These are phyloP conservation scores for Neotoma lepida DNA, from an alignment of 2,113 vertebrate genomes.

Conservation along the genomic window DNA sequence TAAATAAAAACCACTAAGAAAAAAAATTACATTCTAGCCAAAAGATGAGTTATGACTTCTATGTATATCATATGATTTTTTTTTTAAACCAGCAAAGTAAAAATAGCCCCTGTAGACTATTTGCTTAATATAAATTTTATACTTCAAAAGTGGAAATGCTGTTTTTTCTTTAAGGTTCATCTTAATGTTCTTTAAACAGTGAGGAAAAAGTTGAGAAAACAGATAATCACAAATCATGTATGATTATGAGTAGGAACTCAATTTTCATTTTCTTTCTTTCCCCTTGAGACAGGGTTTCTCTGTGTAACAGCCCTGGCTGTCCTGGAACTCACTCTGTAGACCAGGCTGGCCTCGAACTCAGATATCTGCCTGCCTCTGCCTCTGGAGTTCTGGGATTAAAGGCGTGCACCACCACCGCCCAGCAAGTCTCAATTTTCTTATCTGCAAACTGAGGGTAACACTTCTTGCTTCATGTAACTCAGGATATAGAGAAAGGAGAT, in stretches of 20 bases:
- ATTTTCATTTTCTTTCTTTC: not conserved
- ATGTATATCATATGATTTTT: conserved; percentile 64
- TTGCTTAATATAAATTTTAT: conserved; percentile 62
- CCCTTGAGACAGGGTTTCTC: not conserved
- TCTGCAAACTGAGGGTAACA: conserved; percentile 34
- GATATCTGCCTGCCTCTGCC: not conserved
- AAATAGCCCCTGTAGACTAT: conserved; percentile 62
- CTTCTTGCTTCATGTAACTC: conserved; percentile 4
- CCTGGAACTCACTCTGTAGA: not conserved
- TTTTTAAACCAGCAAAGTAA: conserved; percentile 67
- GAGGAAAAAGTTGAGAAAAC: conserved; percentile 59
- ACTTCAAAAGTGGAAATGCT: conserved; percentile 32
- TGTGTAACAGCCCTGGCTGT: not conserved
- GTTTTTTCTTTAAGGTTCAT: conserved; percentile 50
- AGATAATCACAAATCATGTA: conserved; percentile 48
- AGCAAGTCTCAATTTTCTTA: conserved; percentile 14
- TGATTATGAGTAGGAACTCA: not conserved
- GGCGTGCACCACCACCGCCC: not conserved
- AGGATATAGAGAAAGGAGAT: not conserved
- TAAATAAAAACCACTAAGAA: conserved; percentile 65
- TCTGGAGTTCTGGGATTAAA: not conserved
- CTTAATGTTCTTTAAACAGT: conserved; percentile 60
- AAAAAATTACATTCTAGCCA: conserved; percentile 55
- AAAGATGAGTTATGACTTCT: conserved; percentile 67
- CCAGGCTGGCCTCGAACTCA: not conserved